Percentiles rank a stretch among this genome's conserved stretches.
phyloP scores from a whole-genome alignment of 2,113 vertebrate species.

The Pelusios castaneus region DNA sequence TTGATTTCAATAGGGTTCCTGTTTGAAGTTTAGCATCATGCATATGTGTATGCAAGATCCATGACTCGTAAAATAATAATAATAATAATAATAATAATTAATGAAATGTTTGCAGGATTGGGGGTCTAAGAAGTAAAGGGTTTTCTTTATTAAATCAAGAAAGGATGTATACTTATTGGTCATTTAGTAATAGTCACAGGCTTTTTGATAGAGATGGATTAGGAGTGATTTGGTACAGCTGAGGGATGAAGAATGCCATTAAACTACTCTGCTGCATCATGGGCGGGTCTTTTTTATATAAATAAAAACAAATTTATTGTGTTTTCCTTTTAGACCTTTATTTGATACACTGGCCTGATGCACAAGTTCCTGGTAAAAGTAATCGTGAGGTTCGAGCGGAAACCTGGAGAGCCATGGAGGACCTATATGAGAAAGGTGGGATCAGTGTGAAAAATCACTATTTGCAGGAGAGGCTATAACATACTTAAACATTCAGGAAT shows the following conservation, averaged over 20 bases:
- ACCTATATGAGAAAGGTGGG: constrained; percentile 78
- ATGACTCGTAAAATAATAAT: neutral
- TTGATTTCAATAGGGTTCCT: neutral
- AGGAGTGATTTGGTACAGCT: neutral
- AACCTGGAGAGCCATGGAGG: constrained; percentile 79
- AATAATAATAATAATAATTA: neutral
- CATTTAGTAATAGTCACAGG: neutral
- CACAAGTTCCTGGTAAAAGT: constrained; percentile 58
- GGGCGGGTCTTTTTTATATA: neutral
- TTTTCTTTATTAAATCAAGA: neutral
- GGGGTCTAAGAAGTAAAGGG: neutral
- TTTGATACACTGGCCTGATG: constrained; percentile 83
- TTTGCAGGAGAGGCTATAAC: neutral
- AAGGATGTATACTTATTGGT: neutral
- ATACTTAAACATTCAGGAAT: neutral
- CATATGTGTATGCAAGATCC: neutral
- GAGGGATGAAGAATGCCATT: neutral
- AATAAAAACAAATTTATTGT: constrained; percentile 23
- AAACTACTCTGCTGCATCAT: neutral
- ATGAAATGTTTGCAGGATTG: neutral
- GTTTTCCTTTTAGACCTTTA: constrained; percentile 80
- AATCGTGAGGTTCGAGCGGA: constrained; percentile 78
- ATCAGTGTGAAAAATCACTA: neutral
- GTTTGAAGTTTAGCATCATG: neutral
- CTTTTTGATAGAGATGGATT: neutral